These are phyloP conservation scores for Heliconius melpomene DNA, from an alignment of 1,140 invertebrate genomes.

Conservation along the genomic window DNA sequence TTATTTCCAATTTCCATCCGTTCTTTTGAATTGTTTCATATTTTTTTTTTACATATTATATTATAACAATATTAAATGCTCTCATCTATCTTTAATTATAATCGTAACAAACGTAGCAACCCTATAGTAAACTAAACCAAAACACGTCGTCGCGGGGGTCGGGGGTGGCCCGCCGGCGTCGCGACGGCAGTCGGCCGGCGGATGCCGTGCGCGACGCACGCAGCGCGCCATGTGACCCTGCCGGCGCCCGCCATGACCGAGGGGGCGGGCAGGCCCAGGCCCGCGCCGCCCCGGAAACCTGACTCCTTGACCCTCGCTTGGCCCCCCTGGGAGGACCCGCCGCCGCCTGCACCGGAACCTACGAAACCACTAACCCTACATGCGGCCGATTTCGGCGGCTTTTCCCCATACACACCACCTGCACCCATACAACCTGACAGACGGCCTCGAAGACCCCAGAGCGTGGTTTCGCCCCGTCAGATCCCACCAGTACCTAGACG, in stretches of 20 bases:
- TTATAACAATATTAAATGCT: neutral
- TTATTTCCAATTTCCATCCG: neutral
- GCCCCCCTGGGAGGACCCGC: constrained; percentile 72
- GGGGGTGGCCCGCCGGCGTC: constrained; percentile 45
- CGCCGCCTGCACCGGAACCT: constrained; percentile 70
- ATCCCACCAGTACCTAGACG: constrained; percentile 69
- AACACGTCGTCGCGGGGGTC: constrained; percentile 42
- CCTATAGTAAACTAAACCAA: constrained; percentile 29
- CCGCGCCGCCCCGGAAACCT: constrained; percentile 75
- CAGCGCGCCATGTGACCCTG: constrained; percentile 61
- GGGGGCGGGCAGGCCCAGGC: constrained; percentile 72
- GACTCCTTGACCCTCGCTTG: constrained; percentile 67
- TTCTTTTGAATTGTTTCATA: neutral
- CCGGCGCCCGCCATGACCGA: constrained; percentile 68
- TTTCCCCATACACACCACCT: constrained; percentile 82
- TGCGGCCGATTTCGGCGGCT: constrained; percentile 78
- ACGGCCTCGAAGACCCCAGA: constrained; percentile 67
- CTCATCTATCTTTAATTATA: neutral
- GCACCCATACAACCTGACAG: constrained; percentile 77
- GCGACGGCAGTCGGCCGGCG: constrained; percentile 68
- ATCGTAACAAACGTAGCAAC: neutral
- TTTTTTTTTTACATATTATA: too few relatives aligned
- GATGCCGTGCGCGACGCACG: constrained; percentile 65
- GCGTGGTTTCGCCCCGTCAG: constrained; percentile 74
- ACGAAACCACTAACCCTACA: constrained; percentile 60